Conservation (phyloP, 2,888 invertebrate species). For the Scaptomyza cyrtandrae region DNA sequence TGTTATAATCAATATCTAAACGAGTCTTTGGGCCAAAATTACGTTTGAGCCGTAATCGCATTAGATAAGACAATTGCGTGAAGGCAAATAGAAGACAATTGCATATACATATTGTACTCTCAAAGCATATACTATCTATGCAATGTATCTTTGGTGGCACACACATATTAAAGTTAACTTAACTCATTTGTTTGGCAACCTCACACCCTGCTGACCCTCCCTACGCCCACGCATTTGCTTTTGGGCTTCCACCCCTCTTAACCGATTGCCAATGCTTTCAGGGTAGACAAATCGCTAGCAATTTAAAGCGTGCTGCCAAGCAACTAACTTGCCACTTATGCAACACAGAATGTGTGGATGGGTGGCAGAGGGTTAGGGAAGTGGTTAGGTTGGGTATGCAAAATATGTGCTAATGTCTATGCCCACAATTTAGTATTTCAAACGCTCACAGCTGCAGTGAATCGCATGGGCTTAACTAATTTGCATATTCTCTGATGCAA, state of each 20-base stretch:
- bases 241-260: background rate
- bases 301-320: constrained; percentile 64
- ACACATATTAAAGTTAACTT: constrained; percentile 56
- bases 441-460: constrained; percentile 60
- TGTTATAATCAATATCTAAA: constrained; percentile 42
- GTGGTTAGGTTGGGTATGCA: background rate
- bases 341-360: constrained; percentile 1
- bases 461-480: constrained; percentile 65
- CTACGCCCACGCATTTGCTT: background rate
- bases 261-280: constrained; percentile 39
- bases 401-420: constrained; percentile 67
- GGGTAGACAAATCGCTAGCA: constrained; percentile 54
- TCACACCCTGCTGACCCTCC: background rate
- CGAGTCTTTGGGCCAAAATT: constrained; percentile 21
- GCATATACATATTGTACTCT: background rate
- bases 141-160: constrained; percentile 11
- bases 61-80: constrained; percentile 29
- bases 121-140: constrained; percentile 3
- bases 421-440: constrained; percentile 72
- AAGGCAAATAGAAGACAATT: background rate
- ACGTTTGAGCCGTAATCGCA: constrained; percentile 35
- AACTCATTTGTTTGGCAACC: constrained; percentile 50
- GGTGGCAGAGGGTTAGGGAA: background rate
- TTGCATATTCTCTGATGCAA: constrained; percentile 69
- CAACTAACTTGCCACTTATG: constrained; percentile 60